Conservation (phyloP, 1,140 invertebrate genomes). For the Galleria mellonella region DNA sequence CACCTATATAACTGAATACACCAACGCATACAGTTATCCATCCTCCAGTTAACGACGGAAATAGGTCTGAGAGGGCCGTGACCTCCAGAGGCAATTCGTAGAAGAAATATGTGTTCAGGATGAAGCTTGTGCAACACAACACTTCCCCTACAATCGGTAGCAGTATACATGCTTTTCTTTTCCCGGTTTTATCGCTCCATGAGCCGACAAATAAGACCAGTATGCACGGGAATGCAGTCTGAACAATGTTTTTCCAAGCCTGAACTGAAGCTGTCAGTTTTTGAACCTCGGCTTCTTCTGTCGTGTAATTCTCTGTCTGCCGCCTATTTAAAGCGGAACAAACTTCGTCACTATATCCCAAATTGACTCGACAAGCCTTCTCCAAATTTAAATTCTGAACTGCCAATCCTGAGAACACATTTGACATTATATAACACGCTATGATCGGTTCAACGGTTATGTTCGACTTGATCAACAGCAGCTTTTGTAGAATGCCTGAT, state of each 20-base stretch:
- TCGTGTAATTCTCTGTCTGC: slow-evolving; percentile 67
- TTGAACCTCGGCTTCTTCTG: slow-evolving; percentile 73
- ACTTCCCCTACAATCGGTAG: slow-evolving; percentile 74
- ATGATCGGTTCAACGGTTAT: slow-evolving; percentile 78
- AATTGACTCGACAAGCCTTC: slow-evolving; percentile 78
- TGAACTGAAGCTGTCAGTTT: slow-evolving; percentile 75
- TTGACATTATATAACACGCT: slow-evolving; percentile 75
- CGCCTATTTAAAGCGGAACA: slow-evolving; percentile 74
- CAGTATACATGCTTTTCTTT: slow-evolving; percentile 76
- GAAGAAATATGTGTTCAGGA: slow-evolving; percentile 75
- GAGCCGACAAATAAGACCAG: slow-evolving; percentile 77
- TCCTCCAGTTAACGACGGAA: slow-evolving; percentile 75
- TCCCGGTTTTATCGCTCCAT: slow-evolving; percentile 76
- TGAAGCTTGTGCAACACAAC: slow-evolving; percentile 64
- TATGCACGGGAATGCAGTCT: slow-evolving; percentile 73
- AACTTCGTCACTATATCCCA: slow-evolving; percentile 71
- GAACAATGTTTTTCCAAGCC: slow-evolving; percentile 74
- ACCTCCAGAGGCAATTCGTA: slow-evolving; percentile 70
- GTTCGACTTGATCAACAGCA: slow-evolving; percentile 58
- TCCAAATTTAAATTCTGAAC: slow-evolving; percentile 78
- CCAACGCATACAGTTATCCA: slow-evolving; percentile 76
- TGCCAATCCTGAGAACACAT: slow-evolving; percentile 74
- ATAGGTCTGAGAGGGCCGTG: slow-evolving; percentile 72
- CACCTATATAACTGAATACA: slow-evolving; percentile 76
- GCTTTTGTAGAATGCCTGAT: slow-evolving; percentile 40